Evolutionary conservation across 2,113 vertebrate species (phyloP).

Genomic region (Hucho hucho): DNA sequence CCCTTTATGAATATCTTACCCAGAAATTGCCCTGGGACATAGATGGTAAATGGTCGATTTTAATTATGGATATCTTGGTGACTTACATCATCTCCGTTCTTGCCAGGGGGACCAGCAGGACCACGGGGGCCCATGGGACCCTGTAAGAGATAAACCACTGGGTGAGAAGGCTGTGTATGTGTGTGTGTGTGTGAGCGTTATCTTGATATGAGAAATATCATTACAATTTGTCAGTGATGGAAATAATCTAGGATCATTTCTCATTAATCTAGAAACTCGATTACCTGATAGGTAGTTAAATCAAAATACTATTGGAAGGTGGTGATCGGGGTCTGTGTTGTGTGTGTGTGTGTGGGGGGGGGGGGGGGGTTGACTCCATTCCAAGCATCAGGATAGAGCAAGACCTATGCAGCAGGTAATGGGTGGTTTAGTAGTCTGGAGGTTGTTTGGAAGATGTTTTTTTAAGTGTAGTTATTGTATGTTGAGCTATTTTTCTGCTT

Average conservation of each 20-base stretch:
- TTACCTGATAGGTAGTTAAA: neutral
- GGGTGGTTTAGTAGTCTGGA: neutral
- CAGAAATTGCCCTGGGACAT: too few relatives aligned
- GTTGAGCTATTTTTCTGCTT: neutral
- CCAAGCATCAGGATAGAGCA: neutral
- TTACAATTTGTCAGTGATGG: neutral
- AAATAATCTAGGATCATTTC: too few relatives aligned
- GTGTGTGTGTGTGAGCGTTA: conserved; percentile 1
- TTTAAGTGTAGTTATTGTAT: neutral
- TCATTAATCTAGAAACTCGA: neutral
- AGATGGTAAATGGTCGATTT: too few relatives aligned
- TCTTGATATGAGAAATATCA: neutral
- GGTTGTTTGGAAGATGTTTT: neutral
- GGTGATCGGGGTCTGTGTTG: neutral
- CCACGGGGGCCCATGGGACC: conserved; percentile 97
- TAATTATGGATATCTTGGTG: neutral
- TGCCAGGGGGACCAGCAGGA: conserved; percentile 88
- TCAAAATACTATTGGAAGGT: neutral
- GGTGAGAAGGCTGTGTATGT: neutral
- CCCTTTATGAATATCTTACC: too few relatives aligned
- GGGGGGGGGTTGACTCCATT: neutral
- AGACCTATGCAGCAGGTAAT: neutral
- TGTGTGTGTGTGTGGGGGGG: neutral
- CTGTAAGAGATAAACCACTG: conserved; percentile 63
- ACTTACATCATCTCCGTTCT: conserved; percentile 99